Conservation (phyloP, 2,113 vertebrate species). For the Tachysurus fulvidraco region DNA sequence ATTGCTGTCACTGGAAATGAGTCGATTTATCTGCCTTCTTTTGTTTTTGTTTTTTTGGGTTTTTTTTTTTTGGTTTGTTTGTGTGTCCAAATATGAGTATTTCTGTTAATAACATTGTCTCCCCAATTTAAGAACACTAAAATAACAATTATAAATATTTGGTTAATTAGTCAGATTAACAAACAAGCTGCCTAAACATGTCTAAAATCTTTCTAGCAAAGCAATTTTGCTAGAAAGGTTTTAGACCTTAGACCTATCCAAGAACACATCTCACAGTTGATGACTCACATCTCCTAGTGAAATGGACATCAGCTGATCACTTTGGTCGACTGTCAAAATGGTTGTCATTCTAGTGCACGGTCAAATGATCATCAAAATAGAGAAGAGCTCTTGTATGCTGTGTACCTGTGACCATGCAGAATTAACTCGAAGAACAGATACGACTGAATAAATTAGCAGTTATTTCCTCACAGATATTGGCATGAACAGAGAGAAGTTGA, state of each 20-base stretch:
- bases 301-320: background rate
- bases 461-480: background rate
- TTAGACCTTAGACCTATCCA: no score
- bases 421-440: background rate
- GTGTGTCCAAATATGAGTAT: background rate
- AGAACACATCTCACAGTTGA: no score
- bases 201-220: background rate
- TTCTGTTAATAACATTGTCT: background rate
- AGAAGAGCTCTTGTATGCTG: background rate
- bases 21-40: background rate
- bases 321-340: background rate
- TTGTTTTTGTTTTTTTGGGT: background rate
- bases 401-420: background rate
- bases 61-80: no score
- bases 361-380: background rate
- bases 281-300: background rate
- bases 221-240: background rate
- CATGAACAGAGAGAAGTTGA: background rate
- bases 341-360: background rate
- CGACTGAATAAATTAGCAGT: no score
- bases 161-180: background rate
- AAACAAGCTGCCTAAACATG: background rate
- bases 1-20: background rate
- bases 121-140: background rate
- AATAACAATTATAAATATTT: background rate